Conservation (phyloP, 1,140 invertebrate genomes). For the Gyrodactylus salaris region DNA sequence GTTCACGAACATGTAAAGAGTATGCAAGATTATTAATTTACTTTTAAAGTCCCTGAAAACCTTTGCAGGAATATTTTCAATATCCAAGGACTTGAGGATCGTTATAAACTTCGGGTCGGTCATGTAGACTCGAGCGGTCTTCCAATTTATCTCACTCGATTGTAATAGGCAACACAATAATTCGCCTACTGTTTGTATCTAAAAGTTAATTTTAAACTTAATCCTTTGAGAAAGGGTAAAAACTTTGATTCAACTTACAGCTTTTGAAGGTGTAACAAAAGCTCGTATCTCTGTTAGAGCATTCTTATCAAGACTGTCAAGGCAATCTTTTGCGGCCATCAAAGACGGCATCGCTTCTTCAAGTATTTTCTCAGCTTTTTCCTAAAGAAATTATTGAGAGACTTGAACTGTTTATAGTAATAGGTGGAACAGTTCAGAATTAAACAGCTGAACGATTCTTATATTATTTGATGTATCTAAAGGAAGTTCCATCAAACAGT, state of each 20-base stretch:
- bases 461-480: too few relatives aligned
- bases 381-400: too few relatives aligned
- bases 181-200: slow-evolving; percentile 37
- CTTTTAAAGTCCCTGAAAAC: slow-evolving; percentile 32
- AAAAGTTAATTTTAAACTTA: too few relatives aligned
- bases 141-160: slow-evolving; percentile 39
- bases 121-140: slow-evolving; percentile 55
- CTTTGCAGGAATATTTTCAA: slow-evolving; percentile 35
- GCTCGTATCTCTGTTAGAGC: slow-evolving; percentile 66
- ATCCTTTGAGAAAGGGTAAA: too few relatives aligned
- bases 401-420: too few relatives aligned
- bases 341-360: slow-evolving; percentile 41
- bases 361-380: slow-evolving; percentile 38
- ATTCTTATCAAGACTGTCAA: slow-evolving; percentile 42
- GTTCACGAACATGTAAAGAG: too few relatives aligned
- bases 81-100: slow-evolving; percentile 44
- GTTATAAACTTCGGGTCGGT: slow-evolving; percentile 45
- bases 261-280: slow-evolving; percentile 51
- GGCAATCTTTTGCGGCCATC: slow-evolving; percentile 37
- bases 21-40: slow-evolving; percentile 8
- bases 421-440: too few relatives aligned
- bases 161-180: not conserved
- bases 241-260: slow-evolving; percentile 25
- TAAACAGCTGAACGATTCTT: too few relatives aligned
- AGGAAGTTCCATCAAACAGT: too few relatives aligned